Percentiles rank a stretch among this genome's conserved stretches.
phyloP scores from a whole-genome alignment of 2,888 invertebrate species.

The Troides helena region DNA sequence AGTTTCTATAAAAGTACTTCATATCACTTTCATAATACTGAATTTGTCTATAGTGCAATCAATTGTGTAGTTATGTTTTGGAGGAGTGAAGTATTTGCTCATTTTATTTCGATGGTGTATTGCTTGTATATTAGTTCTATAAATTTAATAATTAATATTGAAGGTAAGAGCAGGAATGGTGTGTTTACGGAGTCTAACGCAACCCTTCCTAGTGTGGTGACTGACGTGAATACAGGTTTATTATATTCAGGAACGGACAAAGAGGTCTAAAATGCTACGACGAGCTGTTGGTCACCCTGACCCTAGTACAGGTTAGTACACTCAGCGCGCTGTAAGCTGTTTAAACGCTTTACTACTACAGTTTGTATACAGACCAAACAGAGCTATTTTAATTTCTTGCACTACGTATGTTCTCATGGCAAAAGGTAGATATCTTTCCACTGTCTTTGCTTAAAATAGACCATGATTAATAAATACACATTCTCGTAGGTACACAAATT shows the following conservation, averaged over 20 bases:
- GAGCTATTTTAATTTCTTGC: slow-evolving; percentile 14
- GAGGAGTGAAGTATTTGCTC: too few relatives aligned
- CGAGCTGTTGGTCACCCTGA: slow-evolving; percentile 1
- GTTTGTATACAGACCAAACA: slow-evolving; percentile 30
- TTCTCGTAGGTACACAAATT: too few relatives aligned
- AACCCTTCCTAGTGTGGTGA: background rate
- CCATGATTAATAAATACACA: background rate
- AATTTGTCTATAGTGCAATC: too few relatives aligned
- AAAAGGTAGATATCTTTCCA: slow-evolving; percentile 30
- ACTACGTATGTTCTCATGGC: slow-evolving; percentile 30
- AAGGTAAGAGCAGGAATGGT: background rate
- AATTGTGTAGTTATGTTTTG: too few relatives aligned
- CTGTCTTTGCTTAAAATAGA: slow-evolving; percentile 26
- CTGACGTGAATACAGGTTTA: background rate
- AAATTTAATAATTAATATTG: too few relatives aligned
- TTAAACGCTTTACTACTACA: slow-evolving; percentile 31
- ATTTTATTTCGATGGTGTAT: too few relatives aligned
- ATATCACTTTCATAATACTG: too few relatives aligned
- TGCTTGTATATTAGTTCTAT: too few relatives aligned
- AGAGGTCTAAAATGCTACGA: background rate
- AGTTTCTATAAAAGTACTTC: too few relatives aligned
- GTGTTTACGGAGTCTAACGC: background rate
- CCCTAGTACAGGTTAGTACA: slow-evolving; percentile 4
- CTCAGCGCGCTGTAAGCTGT: slow-evolving; percentile 23
- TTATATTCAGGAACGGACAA: background rate